Percentiles rank a stretch among this genome's conserved stretches.
Conservation (phyloP, 2,797 vertebrate species). For the Leptodactylus fallax region DNA sequence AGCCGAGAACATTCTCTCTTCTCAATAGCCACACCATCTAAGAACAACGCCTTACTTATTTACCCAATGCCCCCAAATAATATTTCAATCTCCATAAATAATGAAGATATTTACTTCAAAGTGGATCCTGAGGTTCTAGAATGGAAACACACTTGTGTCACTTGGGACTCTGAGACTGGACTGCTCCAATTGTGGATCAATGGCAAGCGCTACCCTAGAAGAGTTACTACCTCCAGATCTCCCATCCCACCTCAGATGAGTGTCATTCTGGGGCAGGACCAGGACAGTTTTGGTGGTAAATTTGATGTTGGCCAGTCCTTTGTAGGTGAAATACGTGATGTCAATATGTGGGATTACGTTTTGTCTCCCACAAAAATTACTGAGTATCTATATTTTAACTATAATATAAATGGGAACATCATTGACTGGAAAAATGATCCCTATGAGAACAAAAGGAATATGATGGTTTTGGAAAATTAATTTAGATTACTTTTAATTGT, state of each 20-base stretch:
- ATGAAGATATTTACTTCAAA: background rate
- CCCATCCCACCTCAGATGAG: constrained; percentile 67
- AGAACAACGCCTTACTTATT: constrained; percentile 65
- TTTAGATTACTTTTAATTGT: too few species aligned
- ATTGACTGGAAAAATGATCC: background rate
- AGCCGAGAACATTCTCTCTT: too few species aligned
- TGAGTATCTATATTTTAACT: background rate
- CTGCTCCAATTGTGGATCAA: constrained; percentile 73
- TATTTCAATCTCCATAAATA: constrained; percentile 42
- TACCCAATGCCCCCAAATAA: constrained; percentile 59
- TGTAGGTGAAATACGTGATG: constrained; percentile 76
- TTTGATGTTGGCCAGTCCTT: constrained; percentile 76
- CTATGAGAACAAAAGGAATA: background rate
- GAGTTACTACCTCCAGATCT: constrained; percentile 79
- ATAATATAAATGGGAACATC: background rate
- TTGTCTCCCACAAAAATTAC: constrained; percentile 50
- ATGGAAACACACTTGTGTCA: constrained; percentile 14
- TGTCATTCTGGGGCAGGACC: constrained; percentile 80
- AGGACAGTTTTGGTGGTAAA: constrained; percentile 73
- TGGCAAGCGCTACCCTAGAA: constrained; percentile 74
- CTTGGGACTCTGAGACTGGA: background rate
- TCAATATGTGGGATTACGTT: constrained; percentile 80
- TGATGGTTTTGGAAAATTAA: background rate
- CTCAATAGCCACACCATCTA: too few species aligned
- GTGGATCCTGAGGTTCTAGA: constrained; percentile 1